Evolutionary conservation across 2,797 vertebrate species (phyloP).

Genomic region (Sebastes itinus): DNA sequence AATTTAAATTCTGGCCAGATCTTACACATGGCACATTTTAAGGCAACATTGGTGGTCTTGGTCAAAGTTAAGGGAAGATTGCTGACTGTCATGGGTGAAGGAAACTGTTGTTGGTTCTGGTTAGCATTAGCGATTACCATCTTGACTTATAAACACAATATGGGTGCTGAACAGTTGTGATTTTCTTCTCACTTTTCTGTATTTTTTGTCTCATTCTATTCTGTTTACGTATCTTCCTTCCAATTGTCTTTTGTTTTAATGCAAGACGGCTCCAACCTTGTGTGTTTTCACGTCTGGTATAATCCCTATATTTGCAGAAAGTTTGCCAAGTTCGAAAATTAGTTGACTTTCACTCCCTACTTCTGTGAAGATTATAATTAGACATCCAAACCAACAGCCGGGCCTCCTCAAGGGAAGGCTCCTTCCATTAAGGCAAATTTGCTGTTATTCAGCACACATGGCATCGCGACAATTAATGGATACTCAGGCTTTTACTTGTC

Average conservation of each 20-base stretch:
- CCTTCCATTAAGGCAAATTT: constrained; percentile 49
- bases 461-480: constrained; percentile 68
- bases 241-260: constrained; percentile 7
- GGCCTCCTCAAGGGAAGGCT: constrained; percentile 39
- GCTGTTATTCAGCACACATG: constrained; percentile 43
- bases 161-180: neutral
- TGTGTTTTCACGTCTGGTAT: constrained; percentile 10
- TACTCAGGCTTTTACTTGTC: constrained; percentile 62
- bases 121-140: neutral
- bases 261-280: neutral
- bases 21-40: neutral
- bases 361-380: constrained; percentile 59
- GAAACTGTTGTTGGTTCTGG: neutral
- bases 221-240: neutral
- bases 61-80: neutral
- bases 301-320: constrained; percentile 37
- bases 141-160: neutral
- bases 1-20: neutral
- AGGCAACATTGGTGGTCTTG: neutral
- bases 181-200: neutral
- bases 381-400: constrained; percentile 33
- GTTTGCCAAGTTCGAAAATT: constrained; percentile 38
- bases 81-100: neutral
- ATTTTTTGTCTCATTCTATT: neutral
- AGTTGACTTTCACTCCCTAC: constrained; percentile 51